These are phyloP conservation scores for Labrus mixtus DNA, from an alignment of 2,113 vertebrate species.

Conservation along the genomic window DNA sequence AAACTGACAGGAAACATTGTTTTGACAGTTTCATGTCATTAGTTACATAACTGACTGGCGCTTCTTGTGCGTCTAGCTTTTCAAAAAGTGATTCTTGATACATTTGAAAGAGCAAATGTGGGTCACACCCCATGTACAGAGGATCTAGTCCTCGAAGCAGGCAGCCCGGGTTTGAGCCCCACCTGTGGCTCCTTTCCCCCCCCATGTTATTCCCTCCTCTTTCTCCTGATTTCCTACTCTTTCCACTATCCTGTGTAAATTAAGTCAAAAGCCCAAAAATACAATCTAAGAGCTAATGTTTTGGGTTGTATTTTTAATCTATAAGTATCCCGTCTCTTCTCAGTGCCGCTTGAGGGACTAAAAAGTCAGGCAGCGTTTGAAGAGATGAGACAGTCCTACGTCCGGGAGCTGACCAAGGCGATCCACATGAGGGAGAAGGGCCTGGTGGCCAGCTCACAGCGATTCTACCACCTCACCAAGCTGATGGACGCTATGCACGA, in stretches of 20 bases:
- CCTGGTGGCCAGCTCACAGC: slow-evolving; percentile 90
- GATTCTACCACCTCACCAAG: slow-evolving; percentile 97
- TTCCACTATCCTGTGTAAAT: too few relatives aligned
- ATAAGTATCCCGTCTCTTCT: not conserved
- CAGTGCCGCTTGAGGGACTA: slow-evolving; percentile 96
- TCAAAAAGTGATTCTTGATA: not conserved
- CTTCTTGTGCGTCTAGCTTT: not conserved
- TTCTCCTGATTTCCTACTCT: too few relatives aligned
- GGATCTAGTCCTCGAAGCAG: too few relatives aligned
- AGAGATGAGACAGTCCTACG: slow-evolving; percentile 96
- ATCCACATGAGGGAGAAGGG: slow-evolving; percentile 93
- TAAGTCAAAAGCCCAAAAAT: too few relatives aligned
- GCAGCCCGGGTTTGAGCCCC: too few relatives aligned
- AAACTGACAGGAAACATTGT: slow-evolving; percentile 5
- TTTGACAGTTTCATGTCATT: not conserved
- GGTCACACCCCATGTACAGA: too few relatives aligned
- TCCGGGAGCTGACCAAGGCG: slow-evolving; percentile 92
- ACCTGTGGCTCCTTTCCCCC: too few relatives aligned
- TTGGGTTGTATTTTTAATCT: not conserved
- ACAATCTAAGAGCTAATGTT: not conserved
- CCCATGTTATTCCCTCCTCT: too few relatives aligned
- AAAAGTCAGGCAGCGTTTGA: slow-evolving; percentile 95
- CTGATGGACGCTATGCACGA: slow-evolving; percentile 97
- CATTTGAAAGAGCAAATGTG: not conserved
- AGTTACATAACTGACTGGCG: not conserved